Percentiles rank a stretch among this genome's conserved stretches.
Conservation (phyloP, 2,113 vertebrate species). For the Neodon shergylaensis region DNA sequence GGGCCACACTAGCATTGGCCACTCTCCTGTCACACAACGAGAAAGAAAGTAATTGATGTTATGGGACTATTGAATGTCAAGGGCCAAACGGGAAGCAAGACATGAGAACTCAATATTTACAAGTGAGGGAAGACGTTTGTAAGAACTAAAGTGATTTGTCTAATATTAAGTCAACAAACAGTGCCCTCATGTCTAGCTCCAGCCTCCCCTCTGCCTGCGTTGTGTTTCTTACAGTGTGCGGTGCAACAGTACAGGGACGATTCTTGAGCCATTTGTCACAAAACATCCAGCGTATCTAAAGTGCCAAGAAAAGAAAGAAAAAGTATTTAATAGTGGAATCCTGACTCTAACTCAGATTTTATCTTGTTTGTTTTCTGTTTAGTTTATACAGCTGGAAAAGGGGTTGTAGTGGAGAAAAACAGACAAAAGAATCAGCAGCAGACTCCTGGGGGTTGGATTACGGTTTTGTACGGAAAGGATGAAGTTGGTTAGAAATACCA, state of each 20-base stretch:
- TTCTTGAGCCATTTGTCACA: not conserved
- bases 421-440: not conserved
- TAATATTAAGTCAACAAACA: not conserved
- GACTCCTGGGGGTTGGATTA: not conserved
- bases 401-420: not conserved
- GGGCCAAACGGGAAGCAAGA: not conserved
- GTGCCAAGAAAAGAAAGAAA: not conserved
- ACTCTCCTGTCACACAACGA: not conserved
- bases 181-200: not conserved
- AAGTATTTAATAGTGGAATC: not conserved
- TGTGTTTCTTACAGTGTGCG: not conserved
- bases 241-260: not conserved
- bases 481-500: not conserved
- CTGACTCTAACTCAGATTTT: constrained; percentile 23
- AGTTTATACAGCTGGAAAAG: not conserved
- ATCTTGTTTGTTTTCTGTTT: not conserved
- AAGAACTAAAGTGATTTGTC: not conserved
- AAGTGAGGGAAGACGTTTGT: not conserved
- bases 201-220: not conserved
- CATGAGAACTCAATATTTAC: constrained; percentile 2
- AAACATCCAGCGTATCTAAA: not conserved
- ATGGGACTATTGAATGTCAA: not conserved
- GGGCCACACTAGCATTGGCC: not conserved
- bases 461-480: not conserved
- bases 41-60: not conserved